Conservation (phyloP, 2,888 invertebrate genomes). For the Heliconius ethilla region DNA sequence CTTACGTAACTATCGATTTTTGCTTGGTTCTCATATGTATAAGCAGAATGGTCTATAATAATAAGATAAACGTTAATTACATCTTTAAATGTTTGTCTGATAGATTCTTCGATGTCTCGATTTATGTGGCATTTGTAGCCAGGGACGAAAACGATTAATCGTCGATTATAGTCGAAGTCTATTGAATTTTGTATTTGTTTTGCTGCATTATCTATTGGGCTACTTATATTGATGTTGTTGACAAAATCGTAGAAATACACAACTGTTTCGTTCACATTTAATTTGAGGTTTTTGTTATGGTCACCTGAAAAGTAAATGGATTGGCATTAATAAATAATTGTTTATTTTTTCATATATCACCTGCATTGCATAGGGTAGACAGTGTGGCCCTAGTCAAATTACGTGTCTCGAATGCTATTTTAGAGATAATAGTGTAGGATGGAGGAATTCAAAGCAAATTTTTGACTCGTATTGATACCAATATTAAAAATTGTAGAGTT, state of each 20-base stretch:
- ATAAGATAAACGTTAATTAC: constrained; percentile 42
- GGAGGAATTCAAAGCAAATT: background rate
- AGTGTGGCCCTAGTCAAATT: too few relatives aligned
- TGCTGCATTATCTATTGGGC: constrained; percentile 33
- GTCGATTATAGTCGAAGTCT: constrained; percentile 32
- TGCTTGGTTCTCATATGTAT: constrained; percentile 42
- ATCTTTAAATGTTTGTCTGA: constrained; percentile 41
- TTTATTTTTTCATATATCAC: background rate
- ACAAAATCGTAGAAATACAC: constrained; percentile 46
- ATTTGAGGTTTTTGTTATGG: constrained; percentile 36
- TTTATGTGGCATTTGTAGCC: constrained; percentile 46
- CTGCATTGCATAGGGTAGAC: background rate
- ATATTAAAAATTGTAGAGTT: too few relatives aligned
- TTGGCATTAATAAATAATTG: background rate
- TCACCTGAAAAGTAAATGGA: constrained; percentile 38
- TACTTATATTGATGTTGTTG: constrained; percentile 39
- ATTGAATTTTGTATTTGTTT: constrained; percentile 28
- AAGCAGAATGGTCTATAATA: constrained; percentile 46
- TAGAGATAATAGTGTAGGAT: background rate
- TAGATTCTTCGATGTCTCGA: constrained; percentile 42
- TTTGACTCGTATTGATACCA: background rate
- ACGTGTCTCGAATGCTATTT: background rate
- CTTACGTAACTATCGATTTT: constrained; percentile 43
- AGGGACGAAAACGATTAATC: constrained; percentile 43
- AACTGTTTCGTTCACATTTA: constrained; percentile 43